A percentile compares a stretch with the other conserved stretches of the same genome.
Evolutionary conservation across 2,888 invertebrate species (phyloP).

Genomic region (Agonum fuliginosum): DNA sequence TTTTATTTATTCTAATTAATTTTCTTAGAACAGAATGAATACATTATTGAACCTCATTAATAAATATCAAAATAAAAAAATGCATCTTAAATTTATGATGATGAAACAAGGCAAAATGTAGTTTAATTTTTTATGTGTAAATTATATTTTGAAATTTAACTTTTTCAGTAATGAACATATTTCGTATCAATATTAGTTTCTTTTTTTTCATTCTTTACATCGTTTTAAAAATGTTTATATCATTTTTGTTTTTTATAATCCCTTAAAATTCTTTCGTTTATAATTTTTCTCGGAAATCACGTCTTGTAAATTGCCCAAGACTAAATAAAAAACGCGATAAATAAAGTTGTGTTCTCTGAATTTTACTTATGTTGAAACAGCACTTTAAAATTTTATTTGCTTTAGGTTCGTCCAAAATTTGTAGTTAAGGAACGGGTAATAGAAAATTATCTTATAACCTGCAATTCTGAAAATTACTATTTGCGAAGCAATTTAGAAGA

Average conservation of each 20-base stretch:
- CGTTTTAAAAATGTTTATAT: constrained; percentile 12
- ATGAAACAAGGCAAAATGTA: too few relatives aligned
- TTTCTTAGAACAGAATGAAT: too few relatives aligned
- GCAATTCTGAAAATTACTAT: neutral
- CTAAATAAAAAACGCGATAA: constrained; percentile 39
- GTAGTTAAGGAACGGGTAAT: neutral
- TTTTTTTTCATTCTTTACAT: constrained; percentile 6
- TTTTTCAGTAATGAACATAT: too few relatives aligned
- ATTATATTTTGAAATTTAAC: too few relatives aligned
- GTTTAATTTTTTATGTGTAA: too few relatives aligned
- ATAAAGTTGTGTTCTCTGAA: constrained; percentile 33
- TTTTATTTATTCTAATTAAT: too few relatives aligned
- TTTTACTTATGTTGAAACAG: constrained; percentile 37
- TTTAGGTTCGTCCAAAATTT: neutral
- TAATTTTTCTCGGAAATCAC: constrained; percentile 47
- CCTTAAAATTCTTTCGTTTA: constrained; percentile 49
- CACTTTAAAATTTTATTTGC: constrained; percentile 35
- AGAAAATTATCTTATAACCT: constrained; percentile 7
- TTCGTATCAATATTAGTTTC: constrained; percentile 8
- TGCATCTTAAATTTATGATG: too few relatives aligned
- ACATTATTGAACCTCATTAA: too few relatives aligned
- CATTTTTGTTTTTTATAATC: constrained; percentile 33
- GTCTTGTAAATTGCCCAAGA: constrained; percentile 37
- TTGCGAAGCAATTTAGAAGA: constrained; percentile 5
- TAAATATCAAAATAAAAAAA: too few relatives aligned